Base-by-base conservation (phyloP, 2,113 vertebrate genomes). In the Ictidomys tridecemlineatus region DNA sequence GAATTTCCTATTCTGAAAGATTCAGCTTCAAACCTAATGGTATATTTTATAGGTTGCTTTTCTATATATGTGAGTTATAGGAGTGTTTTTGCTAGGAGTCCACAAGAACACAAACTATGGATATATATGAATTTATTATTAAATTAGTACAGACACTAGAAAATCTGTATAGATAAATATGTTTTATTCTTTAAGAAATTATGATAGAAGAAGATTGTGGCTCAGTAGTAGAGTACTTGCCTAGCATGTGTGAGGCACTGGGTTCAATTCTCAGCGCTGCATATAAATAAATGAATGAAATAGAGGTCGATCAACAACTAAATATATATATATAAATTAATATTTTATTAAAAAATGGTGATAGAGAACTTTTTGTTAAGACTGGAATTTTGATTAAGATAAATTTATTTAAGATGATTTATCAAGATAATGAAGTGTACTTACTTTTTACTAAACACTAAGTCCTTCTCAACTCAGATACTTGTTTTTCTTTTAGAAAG, bases 401-500 rank as follows among this genome's bases (percentile, higher is more conserved):
- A 78, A 83, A 69, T 65, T 78, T 77, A 32, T 90, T 95, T 91
- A 93, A 91, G 42, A 61, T 97, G 51, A 72, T 28, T 32, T 85
- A 61, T 90, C 70, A 83, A 70, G 45, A 77, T 84, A 37, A 80
- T 94, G 26, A 92, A 96, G 95, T 93, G 88, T 79, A 76, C 18
- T 92, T 85, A 42, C 22, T 86, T 91, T 83, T 56, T 85, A 73
- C 93, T 96, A 72, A 91, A 87, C 12, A 95, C 3, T 58, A 78
- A 61, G 74, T 89, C 17, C 28, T 83, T 87, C 9, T 91, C 48
- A 74, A 74, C 69, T 72, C 28, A 63, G 22, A 45, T 89, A 45
- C 45, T 90, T 30, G 24, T 77, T 94, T 92, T 95, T 51, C 85
- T 97, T 92, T 97, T 93, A 92, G 61, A 92, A 95, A 70, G 65